Conservation (phyloP, 2,797 vertebrate species). For the Syndactyla subalaris region DNA sequence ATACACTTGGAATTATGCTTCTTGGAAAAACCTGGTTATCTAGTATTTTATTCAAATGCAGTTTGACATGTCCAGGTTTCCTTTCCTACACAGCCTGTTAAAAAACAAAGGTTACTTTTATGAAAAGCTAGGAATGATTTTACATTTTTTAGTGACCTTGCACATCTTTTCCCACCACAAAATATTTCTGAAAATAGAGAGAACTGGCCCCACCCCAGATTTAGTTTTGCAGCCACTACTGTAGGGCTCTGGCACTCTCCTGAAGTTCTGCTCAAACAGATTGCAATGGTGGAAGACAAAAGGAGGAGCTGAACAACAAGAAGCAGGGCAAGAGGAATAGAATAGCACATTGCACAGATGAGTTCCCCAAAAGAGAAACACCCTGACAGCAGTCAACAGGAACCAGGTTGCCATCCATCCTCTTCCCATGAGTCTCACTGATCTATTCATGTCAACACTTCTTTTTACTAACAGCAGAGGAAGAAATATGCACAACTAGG, state of each 20-base stretch:
- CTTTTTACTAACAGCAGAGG: not conserved
- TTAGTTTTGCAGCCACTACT: not conserved
- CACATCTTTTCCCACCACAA: not conserved
- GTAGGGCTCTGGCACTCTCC: not conserved
- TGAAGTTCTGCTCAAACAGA: not conserved
- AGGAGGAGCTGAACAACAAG: not conserved
- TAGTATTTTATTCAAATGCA: not conserved
- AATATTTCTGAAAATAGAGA: not conserved
- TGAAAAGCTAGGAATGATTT: not conserved
- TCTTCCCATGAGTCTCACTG: not conserved
- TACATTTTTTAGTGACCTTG: not conserved
- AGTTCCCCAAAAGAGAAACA: not conserved
- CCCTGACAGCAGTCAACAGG: not conserved
- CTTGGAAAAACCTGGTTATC: not conserved
- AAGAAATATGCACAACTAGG: not conserved
- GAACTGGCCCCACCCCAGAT: not conserved
- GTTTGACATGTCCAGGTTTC: not conserved
- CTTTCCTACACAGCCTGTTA: not conserved
- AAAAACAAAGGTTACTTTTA: not conserved
- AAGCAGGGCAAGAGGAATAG: not conserved
- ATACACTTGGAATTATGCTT: not conserved
- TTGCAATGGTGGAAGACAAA: not conserved
- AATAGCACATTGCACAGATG: accelerated
- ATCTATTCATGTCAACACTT: not conserved
- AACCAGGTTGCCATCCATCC: not conserved